Evolutionary conservation across 2,888 invertebrate genomes (phyloP), one percentile per base, ranked within the genome.

Genomic region (Tenthredo distinguenda): DNA sequence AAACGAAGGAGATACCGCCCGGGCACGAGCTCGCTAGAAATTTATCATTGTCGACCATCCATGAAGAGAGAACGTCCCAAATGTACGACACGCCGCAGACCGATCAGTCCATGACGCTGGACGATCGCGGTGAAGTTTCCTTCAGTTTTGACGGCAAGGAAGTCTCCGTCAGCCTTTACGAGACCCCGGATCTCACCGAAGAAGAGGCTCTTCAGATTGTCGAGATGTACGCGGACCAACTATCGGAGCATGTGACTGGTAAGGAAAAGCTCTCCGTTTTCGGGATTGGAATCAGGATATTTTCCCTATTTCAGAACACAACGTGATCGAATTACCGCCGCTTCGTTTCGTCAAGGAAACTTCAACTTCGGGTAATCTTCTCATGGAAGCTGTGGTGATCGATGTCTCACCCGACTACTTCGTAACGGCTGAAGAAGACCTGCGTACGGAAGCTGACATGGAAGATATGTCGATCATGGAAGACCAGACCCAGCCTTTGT

Each of bases 151-250:
- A 98, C 90, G 98, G 98, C 2, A 98, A 97, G 94, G 98, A 98
- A 94, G 97, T 98, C 0, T 98, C 98, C 0, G 97, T 98, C 0
- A 98, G 98, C 4, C 94, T 98, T 2, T 98, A 98, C 91, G 98
- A 98, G 94, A 98, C 98, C 0, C 98, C 98, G 0, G 98, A 98
- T 94, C 94, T 98, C 81, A 98, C 98, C 0, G 98, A 98, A 93
- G 98, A 98, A 93, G 98, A 98, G 94, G 98, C 98, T 0, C 94
- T 98, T 50, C 97, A 98, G 94, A 98, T 98, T 90, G 97, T 98
- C 0, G 98, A 98, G 95, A 98, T 98, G 98, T 98, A 98, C 91
- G 98, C 98, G 0, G 98, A 98, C 92, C 98, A 98, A 93, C 95
- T 98, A 85, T 98, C 98, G 0, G 98, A 98, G 94, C 97, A 98